These are phyloP conservation scores for Neria commutata DNA, from an alignment of 2,888 invertebrate species.

Conservation along the genomic window DNA sequence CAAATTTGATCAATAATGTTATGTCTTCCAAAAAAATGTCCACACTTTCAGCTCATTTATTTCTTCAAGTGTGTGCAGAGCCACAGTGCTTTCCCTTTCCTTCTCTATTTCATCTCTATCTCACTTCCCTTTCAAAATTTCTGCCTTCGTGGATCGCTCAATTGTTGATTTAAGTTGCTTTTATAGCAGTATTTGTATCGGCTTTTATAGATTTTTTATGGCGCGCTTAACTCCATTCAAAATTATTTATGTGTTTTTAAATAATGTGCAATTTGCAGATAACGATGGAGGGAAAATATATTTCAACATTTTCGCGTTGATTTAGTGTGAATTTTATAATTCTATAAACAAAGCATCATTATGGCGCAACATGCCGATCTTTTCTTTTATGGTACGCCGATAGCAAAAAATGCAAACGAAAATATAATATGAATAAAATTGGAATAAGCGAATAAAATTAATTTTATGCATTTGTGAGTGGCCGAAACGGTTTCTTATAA, in stretches of 20 bases:
- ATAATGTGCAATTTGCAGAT: slow-evolving; percentile 48
- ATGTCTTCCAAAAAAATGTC: too few species aligned
- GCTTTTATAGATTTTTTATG: slow-evolving; percentile 27
- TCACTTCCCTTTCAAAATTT: too few species aligned
- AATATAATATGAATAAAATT: background rate
- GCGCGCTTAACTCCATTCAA: slow-evolving; percentile 42
- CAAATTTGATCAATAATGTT: too few species aligned
- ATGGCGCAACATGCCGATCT: slow-evolving; percentile 10
- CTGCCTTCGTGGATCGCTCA: slow-evolving; percentile 55
- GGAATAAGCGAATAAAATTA: background rate
- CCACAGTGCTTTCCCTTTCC: too few species aligned
- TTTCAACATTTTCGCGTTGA: slow-evolving; percentile 32
- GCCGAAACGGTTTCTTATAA: slow-evolving; percentile 9
- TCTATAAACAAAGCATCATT: background rate
- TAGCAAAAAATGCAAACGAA: background rate
- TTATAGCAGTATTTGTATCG: slow-evolving; percentile 47
- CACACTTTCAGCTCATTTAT: too few species aligned
- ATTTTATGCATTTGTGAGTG: slow-evolving; percentile 2
- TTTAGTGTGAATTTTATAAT: slow-evolving; percentile 34
- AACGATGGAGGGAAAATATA: slow-evolving; percentile 37
- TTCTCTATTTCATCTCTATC: too few species aligned
- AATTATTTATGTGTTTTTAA: slow-evolving; percentile 55
- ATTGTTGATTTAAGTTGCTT: slow-evolving; percentile 58
- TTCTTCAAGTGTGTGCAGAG: too few species aligned
- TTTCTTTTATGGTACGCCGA: background rate